Evolutionary conservation across 1,140 invertebrate genomes (phyloP), one percentile per base, ranked within the genome.

Genomic region (Luehdorfia chinensis): DNA sequence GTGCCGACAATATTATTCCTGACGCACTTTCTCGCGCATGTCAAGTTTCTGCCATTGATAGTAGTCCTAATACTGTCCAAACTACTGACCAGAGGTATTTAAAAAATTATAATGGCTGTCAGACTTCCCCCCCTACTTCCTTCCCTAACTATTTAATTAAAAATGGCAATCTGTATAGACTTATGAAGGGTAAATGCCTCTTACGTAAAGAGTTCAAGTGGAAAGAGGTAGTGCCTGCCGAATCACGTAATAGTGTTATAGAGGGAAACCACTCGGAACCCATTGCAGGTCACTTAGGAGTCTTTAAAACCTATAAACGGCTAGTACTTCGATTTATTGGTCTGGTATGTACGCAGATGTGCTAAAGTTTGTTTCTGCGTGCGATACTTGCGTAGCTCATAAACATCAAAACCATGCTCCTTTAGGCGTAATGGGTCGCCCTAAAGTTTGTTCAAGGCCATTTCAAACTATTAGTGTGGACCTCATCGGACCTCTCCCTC

Each of bases 1-100:
- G 70, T 9, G 47, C 21, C 2, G 57, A 77, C 8, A 56, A 77
- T 25, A 18, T 71, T 4, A 61, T 75, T 18, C 61, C 70, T 0
- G 67, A 75, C 21, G 50, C 56, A 0, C 12, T 75, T 0, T 62
- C 63, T n/a, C 27, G 72, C 5, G 18, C 31, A 11, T 4, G 50
- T 13, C 50, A 45, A 0, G 16, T 62, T 4, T 11, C 13, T 9
- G 15, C 36, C 16, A 50, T 63, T 5, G n/a, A 14, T 47, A 21
- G 1, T 16, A 19, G 9, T 37, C 36, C 6, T 13, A 31, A 4
- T 41, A 25, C 16, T 28, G 12, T 2, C 15, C 9, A 9, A 44
- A 21, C 54, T 19, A 11, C n/a, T 1, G 58, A 68, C 23, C 5
- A 16, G 1, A 61, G 60, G 58, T 68, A 59, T 18, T 4, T 13